Evolutionary conservation across 64 coral and sea anemone genomes (phyloP).

Genomic region (Porites lutea): DNA sequence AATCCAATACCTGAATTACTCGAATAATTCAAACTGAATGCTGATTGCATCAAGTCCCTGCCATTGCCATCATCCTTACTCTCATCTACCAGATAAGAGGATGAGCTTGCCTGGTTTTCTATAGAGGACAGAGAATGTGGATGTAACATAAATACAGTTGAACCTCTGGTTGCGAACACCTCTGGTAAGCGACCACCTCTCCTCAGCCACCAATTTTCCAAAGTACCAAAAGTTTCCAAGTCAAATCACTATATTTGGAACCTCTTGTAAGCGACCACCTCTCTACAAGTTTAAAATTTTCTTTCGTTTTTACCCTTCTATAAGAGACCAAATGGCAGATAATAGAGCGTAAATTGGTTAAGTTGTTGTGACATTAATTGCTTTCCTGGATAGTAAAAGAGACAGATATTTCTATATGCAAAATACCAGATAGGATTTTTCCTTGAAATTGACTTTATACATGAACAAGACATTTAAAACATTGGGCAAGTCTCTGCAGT

Average conservation of each 20-base stretch:
- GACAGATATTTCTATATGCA: too few relatives aligned
- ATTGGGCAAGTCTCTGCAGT: too few relatives aligned
- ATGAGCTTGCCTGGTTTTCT: conserved; percentile 13
- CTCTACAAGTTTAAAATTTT: not conserved
- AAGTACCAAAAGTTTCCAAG: not conserved
- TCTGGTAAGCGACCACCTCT: not conserved
- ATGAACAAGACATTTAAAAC: too few relatives aligned
- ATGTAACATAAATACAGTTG: not conserved
- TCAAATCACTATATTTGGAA: too few relatives aligned
- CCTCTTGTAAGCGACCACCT: too few relatives aligned
- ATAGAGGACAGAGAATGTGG: conserved; percentile 4
- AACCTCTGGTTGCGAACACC: not conserved
- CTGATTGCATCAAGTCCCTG: conserved; percentile 4
- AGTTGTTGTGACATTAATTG: too few relatives aligned
- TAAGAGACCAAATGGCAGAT: too few relatives aligned
- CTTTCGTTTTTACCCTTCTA: not conserved
- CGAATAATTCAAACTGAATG: conserved; percentile 1
- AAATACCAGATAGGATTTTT: too few relatives aligned
- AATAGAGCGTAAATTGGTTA: too few relatives aligned
- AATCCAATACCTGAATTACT: conserved; percentile 17
- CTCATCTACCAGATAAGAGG: not conserved
- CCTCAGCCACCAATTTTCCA: not conserved
- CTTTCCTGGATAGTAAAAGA: too few relatives aligned
- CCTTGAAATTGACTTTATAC: too few relatives aligned
- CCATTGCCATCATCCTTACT: not conserved